Base-by-base conservation (phyloP, 2,113 vertebrate species). In the Xerus inauris region DNA sequence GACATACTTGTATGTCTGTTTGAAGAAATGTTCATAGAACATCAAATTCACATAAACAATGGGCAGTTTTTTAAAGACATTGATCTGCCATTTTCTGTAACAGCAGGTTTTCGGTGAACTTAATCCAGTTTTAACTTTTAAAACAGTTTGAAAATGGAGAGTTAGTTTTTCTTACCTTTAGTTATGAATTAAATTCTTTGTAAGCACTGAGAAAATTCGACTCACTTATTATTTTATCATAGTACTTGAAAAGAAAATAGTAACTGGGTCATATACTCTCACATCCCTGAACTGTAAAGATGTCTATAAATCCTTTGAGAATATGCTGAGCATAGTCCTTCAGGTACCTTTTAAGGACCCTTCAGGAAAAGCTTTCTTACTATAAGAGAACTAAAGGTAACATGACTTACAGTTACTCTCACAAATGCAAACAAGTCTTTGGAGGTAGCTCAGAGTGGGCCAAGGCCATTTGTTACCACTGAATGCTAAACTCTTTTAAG, bases 221-320 rank as follows among this genome's bases (percentile, higher is more conserved):
- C 3, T 49, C 4, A 40, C 35, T 6, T 90, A 87, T 83, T 45
- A 69, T 89, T 94, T 85, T 47, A 90, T 73, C 71, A 83, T 9
- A 22, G 79, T 92, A 57, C 32, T 6, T 91, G 93, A 91, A 0
- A 45, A 95, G 83, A 85, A 82, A 95, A 94, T n/a, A n/a, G 69
- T 69, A 84, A 89, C 89, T 97, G 93, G 59, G 92, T 71, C 92
- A 80, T 92, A 45, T 89, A 49, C 73, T 71, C 59, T 83, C 77
- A 96, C 94, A 94, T 59, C 62, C 65, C 32, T 54, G 65, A 73
- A 62, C 65, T 75, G 88, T 92, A 91, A 89, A 59, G 71, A 42
- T 28, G 65, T 65, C 92, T 72, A 80, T 96, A 94, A 98, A 98
- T 97, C 82, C 47, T 91, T 91, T 71, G 75, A 96, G 87, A 97